A percentile compares a stretch with the other conserved stretches of the same genome.
phyloP scores from a whole-genome alignment of 2,797 vertebrate species.

The Threskiornis aethiopicus region DNA sequence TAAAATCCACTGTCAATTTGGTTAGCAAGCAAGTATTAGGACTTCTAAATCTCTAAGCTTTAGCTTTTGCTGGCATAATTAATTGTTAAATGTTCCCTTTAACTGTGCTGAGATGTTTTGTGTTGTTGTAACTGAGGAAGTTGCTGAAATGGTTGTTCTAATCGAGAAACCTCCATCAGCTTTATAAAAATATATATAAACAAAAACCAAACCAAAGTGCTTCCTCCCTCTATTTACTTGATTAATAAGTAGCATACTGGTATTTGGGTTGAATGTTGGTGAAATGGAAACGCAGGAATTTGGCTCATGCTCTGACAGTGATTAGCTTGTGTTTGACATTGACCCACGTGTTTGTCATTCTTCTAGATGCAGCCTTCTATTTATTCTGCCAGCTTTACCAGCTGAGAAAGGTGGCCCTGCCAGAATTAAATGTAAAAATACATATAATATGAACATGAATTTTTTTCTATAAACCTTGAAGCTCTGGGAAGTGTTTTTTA shows the following conservation, averaged over 20 bases:
- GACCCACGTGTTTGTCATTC: slow-evolving; percentile 63
- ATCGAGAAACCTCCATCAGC: slow-evolving; percentile 12
- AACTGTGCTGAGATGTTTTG: background rate
- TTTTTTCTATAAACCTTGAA: background rate
- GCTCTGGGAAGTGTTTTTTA: background rate
- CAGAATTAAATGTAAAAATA: slow-evolving; percentile 11
- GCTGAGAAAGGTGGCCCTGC: slow-evolving; percentile 43
- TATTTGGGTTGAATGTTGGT: slow-evolving; percentile 28
- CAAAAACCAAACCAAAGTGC: background rate
- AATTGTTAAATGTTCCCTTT: slow-evolving; percentile 55
- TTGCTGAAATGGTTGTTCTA: slow-evolving; percentile 23
- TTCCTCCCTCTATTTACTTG: background rate
- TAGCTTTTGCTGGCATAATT: slow-evolving; percentile 29
- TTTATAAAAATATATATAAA: background rate
- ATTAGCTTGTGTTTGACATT: slow-evolving; percentile 61
- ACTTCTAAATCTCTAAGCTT: slow-evolving; percentile 22
- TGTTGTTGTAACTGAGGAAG: slow-evolving; percentile 19
- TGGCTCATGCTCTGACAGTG: slow-evolving; percentile 29
- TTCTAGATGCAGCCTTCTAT: slow-evolving; percentile 52
- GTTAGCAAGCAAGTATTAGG: slow-evolving; percentile 32
- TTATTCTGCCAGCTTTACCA: slow-evolving; percentile 60
- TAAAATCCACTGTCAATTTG: slow-evolving; percentile 3
- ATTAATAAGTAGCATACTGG: background rate
- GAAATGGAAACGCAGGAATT: slow-evolving; percentile 53
- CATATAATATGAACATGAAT: background rate